phyloP scores from a whole-genome alignment of 1,140 invertebrate species.

The Diabrotica virgifera region DNA sequence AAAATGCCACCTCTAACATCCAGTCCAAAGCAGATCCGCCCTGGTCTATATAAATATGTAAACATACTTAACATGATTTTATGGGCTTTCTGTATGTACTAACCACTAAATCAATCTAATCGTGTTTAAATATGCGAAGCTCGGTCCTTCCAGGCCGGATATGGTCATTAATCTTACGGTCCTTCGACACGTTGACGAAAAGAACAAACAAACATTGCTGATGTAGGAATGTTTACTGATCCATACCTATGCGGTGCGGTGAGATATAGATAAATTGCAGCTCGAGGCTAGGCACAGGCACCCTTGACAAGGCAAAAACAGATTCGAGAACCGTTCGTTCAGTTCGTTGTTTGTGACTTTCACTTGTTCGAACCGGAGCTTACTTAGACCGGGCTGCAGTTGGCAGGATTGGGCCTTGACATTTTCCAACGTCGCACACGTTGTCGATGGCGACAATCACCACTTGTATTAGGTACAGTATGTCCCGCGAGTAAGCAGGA shows the following conservation, averaged over 20 bases:
- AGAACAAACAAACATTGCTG: too few species aligned
- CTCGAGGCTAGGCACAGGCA: not conserved
- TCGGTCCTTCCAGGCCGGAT: too few species aligned
- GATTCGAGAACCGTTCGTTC: not conserved
- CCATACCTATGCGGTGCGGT: not conserved
- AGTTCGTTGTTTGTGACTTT: constrained; percentile 9
- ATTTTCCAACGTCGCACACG: constrained; percentile 19
- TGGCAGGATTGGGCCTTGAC: constrained; percentile 15
- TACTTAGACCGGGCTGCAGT: constrained; percentile 3
- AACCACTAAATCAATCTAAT: too few species aligned
- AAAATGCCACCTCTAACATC: too few species aligned
- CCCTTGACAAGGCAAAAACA: not conserved
- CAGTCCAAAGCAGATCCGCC: too few species aligned
- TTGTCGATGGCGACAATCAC: constrained; percentile 15
- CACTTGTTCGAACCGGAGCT: constrained; percentile 16
- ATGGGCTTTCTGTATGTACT: too few species aligned
- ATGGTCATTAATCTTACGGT: too few species aligned
- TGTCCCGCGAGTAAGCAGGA: too few species aligned
- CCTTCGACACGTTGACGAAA: too few species aligned
- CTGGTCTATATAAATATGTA: too few species aligned
- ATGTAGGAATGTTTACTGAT: not conserved
- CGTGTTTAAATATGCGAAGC: too few species aligned
- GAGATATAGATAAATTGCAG: not conserved
- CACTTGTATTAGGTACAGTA: not conserved
- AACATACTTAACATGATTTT: too few species aligned